Evolutionary conservation across 2,797 vertebrate species (phyloP), one percentile per base, ranked within the genome.

Genomic region (Acrocephalus scirpaceus): DNA sequence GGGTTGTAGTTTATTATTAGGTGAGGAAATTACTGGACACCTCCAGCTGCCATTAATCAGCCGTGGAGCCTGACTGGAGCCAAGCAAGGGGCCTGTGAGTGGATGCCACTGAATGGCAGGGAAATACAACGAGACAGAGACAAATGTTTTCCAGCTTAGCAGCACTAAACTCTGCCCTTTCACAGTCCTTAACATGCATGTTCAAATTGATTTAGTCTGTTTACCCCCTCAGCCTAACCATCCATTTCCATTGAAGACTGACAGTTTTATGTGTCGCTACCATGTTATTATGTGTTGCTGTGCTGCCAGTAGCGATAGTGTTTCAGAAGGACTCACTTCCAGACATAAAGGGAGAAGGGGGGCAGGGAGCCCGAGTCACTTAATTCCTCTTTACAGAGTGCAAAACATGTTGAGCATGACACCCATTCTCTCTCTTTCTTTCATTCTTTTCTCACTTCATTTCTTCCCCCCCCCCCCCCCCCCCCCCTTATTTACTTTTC

Each of bases 1-100:
- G 95, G 96, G 96, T 42, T 97, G 96, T 95, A 97, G 97, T 97
- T 97, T 98, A 98, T 98, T 98, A 98, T 98, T 98, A 98, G 98
- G 97, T 98, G 98, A 98, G 97, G 98, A 98, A 98, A 98, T 98
- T 98, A 97, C 96, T 97, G 98, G 99, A 99, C 98, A 99, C 98
- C 98, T 99, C 98, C 98, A 98, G 98, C 98, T 98, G 98, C 98
- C 98, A 98, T 99, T 98, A 98, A 99, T 99, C 98, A 99, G 98
- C 97, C 96, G 10, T 97, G 97, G 98, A 99, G 98, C 95, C 98
- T 92, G 98, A 94, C 98, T 98, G 98, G 98, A 99, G 99, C 98
- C 99, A 98, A 98, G 94, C 66, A 95, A 97, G 97, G 96, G 96
- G 96, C 96, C 97, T 95, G 96, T 97, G 97, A 96, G 95, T 97